Evolutionary conservation across 2,888 invertebrate genomes (phyloP).

Genomic region (Aethes cnicana): DNA sequence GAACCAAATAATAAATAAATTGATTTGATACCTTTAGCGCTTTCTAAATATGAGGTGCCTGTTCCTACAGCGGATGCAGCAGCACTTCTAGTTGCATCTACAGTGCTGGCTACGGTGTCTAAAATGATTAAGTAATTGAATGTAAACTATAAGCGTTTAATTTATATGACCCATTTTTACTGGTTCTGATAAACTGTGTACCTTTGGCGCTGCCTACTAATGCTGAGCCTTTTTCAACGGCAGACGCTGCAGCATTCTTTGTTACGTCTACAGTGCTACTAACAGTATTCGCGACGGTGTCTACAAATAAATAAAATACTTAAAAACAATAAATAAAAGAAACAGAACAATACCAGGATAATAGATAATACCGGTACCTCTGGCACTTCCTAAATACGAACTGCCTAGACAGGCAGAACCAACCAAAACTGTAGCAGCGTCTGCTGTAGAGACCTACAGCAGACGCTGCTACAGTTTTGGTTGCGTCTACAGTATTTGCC

Average conservation of each 20-base stretch:
- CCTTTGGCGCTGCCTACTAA: slow-evolving; percentile 34
- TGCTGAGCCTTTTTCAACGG: slow-evolving; percentile 33
- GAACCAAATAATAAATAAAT: neutral
- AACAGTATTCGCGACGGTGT: slow-evolving; percentile 34
- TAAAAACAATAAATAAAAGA: slow-evolving; percentile 15
- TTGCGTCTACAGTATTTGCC: slow-evolving; percentile 8
- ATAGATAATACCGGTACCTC: slow-evolving; percentile 19
- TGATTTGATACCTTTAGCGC: slow-evolving; percentile 48
- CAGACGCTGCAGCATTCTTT: slow-evolving; percentile 33
- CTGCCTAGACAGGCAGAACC: too few relatives aligned
- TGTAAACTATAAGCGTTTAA: too few relatives aligned
- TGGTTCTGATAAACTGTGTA: too few relatives aligned
- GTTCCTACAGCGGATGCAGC: slow-evolving; percentile 54
- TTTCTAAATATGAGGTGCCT: slow-evolving; percentile 44
- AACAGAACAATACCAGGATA: neutral
- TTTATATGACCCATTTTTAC: too few relatives aligned
- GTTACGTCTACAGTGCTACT: slow-evolving; percentile 36
- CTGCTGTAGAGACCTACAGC: slow-evolving; percentile 1
- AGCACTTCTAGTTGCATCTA: slow-evolving; percentile 56
- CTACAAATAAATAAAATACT: slow-evolving; percentile 31
- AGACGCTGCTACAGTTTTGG: slow-evolving; percentile 6
- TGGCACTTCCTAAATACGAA: slow-evolving; percentile 33
- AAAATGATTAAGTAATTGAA: too few relatives aligned
- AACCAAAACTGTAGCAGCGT: too few relatives aligned
- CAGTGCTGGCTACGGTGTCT: slow-evolving; percentile 55